phyloP scores from a whole-genome alignment of 2,888 invertebrate species.

The Villa cingulata region DNA sequence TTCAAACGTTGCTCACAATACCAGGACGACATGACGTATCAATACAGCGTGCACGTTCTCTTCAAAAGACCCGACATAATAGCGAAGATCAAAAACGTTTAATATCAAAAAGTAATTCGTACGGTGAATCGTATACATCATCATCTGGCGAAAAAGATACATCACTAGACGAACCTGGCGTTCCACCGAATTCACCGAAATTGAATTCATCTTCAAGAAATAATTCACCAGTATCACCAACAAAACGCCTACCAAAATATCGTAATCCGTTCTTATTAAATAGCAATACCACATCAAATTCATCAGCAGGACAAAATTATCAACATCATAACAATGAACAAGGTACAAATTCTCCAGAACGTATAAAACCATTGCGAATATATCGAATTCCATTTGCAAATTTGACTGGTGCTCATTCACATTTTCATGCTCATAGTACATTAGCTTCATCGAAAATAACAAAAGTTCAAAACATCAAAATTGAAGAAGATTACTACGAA shows the following conservation, averaged over 20 bases:
- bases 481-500: constrained; percentile 14
- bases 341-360: constrained; percentile 21
- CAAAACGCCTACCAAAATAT: constrained; percentile 22
- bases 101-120: constrained; percentile 28
- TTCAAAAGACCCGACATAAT: constrained; percentile 22
- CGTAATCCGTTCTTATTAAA: constrained; percentile 19
- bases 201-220: constrained; percentile 12
- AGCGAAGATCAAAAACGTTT: constrained; percentile 21
- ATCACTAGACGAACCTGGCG: constrained; percentile 13
- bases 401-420: constrained; percentile 25
- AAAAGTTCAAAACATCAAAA: constrained; percentile 12
- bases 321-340: not conserved
- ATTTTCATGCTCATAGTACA: constrained; percentile 25
- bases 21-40: constrained; percentile 18
- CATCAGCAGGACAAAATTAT: not conserved
- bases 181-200: constrained; percentile 25
- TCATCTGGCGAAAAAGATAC: constrained; percentile 9
- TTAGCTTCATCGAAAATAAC: constrained; percentile 6
- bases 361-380: constrained; percentile 25
- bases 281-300: not conserved
- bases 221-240: constrained; percentile 23
- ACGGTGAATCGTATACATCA: constrained; percentile 22
- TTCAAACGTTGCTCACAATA: constrained; percentile 20
- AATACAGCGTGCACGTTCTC: constrained; percentile 25
- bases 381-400: constrained; percentile 27